These are phyloP conservation scores for Bombus sibiricus DNA, from an alignment of 1,140 invertebrate genomes.

Conservation along the genomic window DNA sequence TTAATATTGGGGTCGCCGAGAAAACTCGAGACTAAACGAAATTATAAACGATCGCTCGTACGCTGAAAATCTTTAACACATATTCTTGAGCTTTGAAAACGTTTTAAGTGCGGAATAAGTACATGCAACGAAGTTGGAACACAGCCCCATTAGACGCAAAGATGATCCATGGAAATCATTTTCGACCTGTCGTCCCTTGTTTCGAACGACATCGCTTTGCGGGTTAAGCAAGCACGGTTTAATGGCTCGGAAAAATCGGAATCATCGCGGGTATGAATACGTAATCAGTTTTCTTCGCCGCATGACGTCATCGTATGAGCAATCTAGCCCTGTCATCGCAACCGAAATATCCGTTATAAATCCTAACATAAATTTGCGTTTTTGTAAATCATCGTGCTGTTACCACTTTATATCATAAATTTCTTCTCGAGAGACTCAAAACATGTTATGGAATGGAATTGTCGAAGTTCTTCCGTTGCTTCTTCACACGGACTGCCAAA, in stretches of 20 bases:
- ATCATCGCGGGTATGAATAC: conserved; percentile 80
- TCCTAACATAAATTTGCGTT: background rate
- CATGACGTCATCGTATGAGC: conserved; percentile 72
- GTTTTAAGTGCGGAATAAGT: background rate
- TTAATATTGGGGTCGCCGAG: conserved; percentile 42
- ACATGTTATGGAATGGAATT: background rate
- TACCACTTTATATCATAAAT: background rate
- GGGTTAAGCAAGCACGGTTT: conserved; percentile 67
- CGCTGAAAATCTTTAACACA: background rate
- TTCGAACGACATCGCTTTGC: conserved; percentile 77
- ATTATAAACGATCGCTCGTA: conserved; percentile 33
- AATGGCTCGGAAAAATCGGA: conserved; percentile 82
- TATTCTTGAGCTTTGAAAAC: background rate
- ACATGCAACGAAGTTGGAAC: background rate
- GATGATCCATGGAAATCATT: conserved; percentile 77
- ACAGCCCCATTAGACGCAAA: conserved; percentile 43
- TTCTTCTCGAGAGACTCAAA: background rate
- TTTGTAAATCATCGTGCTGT: background rate
- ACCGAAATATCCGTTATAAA: background rate
- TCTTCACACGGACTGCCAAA: too few species aligned
- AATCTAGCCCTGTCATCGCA: conserved; percentile 14
- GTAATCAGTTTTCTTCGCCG: conserved; percentile 75
- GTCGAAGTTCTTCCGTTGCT: background rate
- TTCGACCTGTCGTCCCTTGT: conserved; percentile 78
- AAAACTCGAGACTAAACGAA: conserved; percentile 5